These are phyloP conservation scores for Parazoanthus atlanticus DNA, from an alignment of 92 coral and sea anemone genomes.

Conservation along the genomic window DNA sequence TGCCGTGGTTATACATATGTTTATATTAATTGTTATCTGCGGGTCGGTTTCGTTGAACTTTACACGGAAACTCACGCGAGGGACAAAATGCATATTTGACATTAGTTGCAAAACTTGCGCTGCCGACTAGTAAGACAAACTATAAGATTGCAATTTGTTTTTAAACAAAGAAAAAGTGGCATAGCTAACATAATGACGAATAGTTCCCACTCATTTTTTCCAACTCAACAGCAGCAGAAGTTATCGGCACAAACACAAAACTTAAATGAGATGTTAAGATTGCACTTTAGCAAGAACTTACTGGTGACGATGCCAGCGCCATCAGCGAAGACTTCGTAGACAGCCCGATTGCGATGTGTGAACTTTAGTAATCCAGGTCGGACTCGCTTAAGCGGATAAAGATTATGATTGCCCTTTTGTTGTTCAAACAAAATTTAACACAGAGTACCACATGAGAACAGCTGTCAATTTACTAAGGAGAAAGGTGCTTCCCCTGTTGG, in stretches of 20 bases:
- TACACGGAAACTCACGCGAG: not conserved
- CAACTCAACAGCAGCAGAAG: not conserved
- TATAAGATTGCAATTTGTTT: too few relatives aligned
- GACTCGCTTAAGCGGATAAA: constrained; percentile 28
- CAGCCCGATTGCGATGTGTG: constrained; percentile 10
- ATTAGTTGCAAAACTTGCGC: not conserved
- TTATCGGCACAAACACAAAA: not conserved
- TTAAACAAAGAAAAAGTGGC: not conserved
- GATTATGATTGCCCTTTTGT: constrained; percentile 16
- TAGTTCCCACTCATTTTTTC: not conserved
- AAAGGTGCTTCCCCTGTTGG: not conserved
- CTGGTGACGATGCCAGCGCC: constrained; percentile 21
- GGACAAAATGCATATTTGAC: not conserved
- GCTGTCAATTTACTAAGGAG: constrained; percentile 17
- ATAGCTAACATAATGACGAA: not conserved
- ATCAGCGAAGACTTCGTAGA: constrained; percentile 10
- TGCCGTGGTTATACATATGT: too few relatives aligned
- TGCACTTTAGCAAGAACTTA: not conserved
- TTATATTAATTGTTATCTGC: not conserved
- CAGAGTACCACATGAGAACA: not conserved
- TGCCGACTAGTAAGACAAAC: not conserved
- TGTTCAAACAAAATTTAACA: constrained; percentile 10
- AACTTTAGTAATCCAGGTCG: constrained; percentile 25
- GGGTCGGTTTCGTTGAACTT: not conserved
- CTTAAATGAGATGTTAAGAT: not conserved